Evolutionary conservation across 2,797 vertebrate genomes (phyloP), one percentile per base, ranked within the genome.

Genomic region (Tympanoctomys barrerae): DNA sequence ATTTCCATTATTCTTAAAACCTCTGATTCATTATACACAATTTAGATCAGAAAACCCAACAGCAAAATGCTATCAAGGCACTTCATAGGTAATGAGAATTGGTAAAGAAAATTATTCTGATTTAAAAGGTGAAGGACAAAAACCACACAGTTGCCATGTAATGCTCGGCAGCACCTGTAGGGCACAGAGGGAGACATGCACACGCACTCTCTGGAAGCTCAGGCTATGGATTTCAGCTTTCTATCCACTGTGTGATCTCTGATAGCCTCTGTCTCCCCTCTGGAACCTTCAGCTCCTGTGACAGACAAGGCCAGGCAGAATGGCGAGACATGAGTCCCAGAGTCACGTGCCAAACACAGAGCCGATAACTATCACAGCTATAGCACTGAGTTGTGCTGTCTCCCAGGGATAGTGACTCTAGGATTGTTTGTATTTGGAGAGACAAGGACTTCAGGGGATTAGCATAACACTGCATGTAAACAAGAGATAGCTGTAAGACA

Each of bases 1-100:
- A 79, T 89, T 94, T 91, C 68, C 84, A 52, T 77, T 75, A 82
- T 91, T 87, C 78, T 90, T 42, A 18, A 92, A 96, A 77, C 73
- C 18, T 70, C 73, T 73, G 81, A 88, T 28, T 91, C 84, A 87
- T 61, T 82, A 31, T 31, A 39, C 77, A 77, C 18, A 68, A 75
- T 83, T 84, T 71, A 90, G 88, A 89, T 70, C 62, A 78, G 86
- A 94, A 94, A 49, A 73, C 1, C 13, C 62, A 95, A 59, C 5
- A 8, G 82, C 18, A 71, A 91, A 81, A 73, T 28, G 82, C 82
- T 66, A 61, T 4, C 8, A 77, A 90, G 88, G 88, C 84, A 81
- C 73, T 42, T 94, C 42, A n/a, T 46, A 52, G 49, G 52, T 79
- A 49, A 66, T 24, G 42, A 73, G 19, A 10, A 81, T n/a, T 49